Evolutionary conservation across 2,888 invertebrate species (phyloP).

Genomic region (Oscheius sp.): DNA sequence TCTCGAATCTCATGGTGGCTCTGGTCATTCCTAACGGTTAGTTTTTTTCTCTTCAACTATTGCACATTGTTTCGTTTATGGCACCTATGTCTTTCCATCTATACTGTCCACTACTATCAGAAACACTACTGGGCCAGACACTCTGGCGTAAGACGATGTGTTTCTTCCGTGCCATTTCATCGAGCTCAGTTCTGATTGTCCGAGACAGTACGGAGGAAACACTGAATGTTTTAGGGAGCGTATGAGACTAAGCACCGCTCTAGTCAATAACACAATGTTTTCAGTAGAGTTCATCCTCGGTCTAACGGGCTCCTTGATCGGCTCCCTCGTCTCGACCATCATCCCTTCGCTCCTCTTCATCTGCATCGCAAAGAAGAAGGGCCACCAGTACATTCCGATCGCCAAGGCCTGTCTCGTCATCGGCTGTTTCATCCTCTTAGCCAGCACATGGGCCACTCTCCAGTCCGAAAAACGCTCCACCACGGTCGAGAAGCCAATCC

Average conservation of each 20-base stretch:
- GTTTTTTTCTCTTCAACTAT: neutral
- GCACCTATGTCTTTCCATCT: too few relatives aligned
- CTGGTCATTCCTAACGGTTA: conserved; percentile 87
- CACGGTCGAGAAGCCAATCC: conserved; percentile 52
- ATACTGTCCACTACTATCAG: too few relatives aligned
- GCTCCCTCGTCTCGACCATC: conserved; percentile 90
- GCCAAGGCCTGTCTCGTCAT: conserved; percentile 80
- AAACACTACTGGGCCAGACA: too few relatives aligned
- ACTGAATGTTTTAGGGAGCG: too few relatives aligned
- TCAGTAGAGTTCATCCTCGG: conserved; percentile 86
- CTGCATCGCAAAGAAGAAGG: conserved; percentile 20
- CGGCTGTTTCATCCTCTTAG: conserved; percentile 87
- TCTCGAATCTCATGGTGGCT: conserved; percentile 83
- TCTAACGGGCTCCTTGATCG: conserved; percentile 92
- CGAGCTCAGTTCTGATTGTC: too few relatives aligned
- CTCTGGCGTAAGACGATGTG: too few relatives aligned
- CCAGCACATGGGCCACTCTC: conserved; percentile 89
- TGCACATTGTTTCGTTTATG: too few relatives aligned
- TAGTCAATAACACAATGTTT: neutral
- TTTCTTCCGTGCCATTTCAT: too few relatives aligned
- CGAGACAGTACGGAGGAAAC: too few relatives aligned
- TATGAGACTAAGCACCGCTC: too few relatives aligned
- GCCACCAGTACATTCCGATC: conserved; percentile 9
- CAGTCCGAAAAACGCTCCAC: conserved; percentile 52
- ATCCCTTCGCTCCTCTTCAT: conserved; percentile 89